A percentile compares a stretch with the other conserved stretches of the same genome.
These are phyloP conservation scores for Thumatha senex DNA, from an alignment of 2,888 invertebrate species.

Conservation along the genomic window DNA sequence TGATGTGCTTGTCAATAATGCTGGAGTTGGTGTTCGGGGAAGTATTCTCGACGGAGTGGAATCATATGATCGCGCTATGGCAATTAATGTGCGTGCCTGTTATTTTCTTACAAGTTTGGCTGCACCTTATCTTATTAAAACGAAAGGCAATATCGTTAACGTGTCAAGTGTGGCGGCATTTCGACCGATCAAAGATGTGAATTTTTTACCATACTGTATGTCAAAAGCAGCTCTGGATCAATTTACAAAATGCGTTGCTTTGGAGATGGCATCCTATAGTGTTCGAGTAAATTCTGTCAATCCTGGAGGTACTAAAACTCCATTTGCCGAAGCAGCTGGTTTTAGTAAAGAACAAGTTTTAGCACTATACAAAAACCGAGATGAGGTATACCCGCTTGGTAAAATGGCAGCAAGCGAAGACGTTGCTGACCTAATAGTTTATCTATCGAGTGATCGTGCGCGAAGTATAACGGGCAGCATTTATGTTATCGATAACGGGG, in stretches of 20 bases:
- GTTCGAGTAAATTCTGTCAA: slow-evolving; percentile 95
- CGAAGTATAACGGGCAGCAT: slow-evolving; percentile 94
- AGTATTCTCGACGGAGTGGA: slow-evolving; percentile 91
- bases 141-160: slow-evolving; percentile 94
- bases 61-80: slow-evolving; percentile 92
- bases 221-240: slow-evolving; percentile 97
- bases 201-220: slow-evolving; percentile 93
- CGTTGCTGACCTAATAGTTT: slow-evolving; percentile 94
- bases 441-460: slow-evolving; percentile 93
- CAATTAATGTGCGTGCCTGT: slow-evolving; percentile 90
- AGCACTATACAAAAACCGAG: slow-evolving; percentile 90
- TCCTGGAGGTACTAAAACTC: slow-evolving; percentile 95
- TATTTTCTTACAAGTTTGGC: slow-evolving; percentile 92
- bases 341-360: slow-evolving; percentile 82
- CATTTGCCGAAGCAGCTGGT: slow-evolving; percentile 85
- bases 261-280: slow-evolving; percentile 89
- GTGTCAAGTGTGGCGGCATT: slow-evolving; percentile 95
- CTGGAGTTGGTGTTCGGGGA: slow-evolving; percentile 90
- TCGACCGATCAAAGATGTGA: slow-evolving; percentile 82
- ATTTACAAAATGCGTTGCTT: slow-evolving; percentile 93
- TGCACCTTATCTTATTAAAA: slow-evolving; percentile 90
- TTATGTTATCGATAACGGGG: slow-evolving; percentile 74
- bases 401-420: slow-evolving; percentile 92
- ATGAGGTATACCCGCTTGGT: slow-evolving; percentile 93
- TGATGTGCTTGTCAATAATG: slow-evolving; percentile 93